These are phyloP conservation scores for Seira sanloemensis DNA, from an alignment of 2,888 invertebrate genomes.

Conservation along the genomic window DNA sequence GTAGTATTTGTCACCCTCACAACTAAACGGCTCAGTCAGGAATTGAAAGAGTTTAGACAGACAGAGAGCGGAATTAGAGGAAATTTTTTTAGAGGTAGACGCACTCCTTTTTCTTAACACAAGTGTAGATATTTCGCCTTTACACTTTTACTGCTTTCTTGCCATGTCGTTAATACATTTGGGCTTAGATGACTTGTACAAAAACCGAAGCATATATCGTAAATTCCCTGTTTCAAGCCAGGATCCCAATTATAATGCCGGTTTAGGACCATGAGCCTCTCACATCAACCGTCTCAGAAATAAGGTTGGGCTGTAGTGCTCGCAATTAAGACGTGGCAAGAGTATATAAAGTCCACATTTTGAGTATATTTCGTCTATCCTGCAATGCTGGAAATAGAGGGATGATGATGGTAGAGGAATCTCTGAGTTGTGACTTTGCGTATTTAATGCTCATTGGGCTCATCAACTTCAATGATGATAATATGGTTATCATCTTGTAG, in stretches of 20 bases:
- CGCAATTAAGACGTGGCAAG: background rate
- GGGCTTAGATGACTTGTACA: constrained; percentile 1
- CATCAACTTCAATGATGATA: background rate
- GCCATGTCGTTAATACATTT: constrained; percentile 10
- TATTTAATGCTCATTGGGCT: background rate
- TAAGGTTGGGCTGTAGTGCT: background rate
- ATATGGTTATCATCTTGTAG: background rate
- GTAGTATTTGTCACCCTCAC: constrained; percentile 15
- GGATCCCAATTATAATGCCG: background rate
- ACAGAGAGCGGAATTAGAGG: constrained; percentile 8
- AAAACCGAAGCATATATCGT: background rate
- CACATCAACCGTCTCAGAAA: background rate
- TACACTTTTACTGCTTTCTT: background rate
- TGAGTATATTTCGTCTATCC: constrained; percentile 8
- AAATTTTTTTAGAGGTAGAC: constrained; percentile 10
- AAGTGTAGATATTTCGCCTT: background rate
- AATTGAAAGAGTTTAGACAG: constrained; percentile 8
- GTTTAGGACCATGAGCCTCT: background rate
- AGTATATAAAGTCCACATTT: background rate
- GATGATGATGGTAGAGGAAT: no score
- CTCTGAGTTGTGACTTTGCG: background rate
- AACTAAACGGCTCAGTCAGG: constrained; percentile 7
- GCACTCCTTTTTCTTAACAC: background rate
- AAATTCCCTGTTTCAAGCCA: background rate
- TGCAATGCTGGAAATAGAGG: constrained; percentile 3